Base-by-base conservation (phyloP, 2,888 invertebrate genomes). In the Artemia sp. region DNA sequence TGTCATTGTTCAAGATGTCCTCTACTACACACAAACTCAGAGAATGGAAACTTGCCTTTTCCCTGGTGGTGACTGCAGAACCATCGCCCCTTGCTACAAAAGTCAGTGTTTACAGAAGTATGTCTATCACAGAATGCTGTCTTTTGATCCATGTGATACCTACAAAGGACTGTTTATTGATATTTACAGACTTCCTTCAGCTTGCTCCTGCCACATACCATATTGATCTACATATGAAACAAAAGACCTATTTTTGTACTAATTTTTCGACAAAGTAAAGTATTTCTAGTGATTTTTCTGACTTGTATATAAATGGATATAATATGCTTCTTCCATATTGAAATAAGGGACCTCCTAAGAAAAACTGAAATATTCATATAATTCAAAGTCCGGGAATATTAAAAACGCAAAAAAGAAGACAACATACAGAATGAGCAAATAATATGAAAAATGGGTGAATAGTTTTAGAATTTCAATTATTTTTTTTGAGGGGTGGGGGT, bases 141-240 rank as follows among this genome's bases (percentile, higher is more conserved):
- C 74, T 67, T 73, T 70, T 53, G 74, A 74, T 70, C 74, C 74
- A 14, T 74, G 74, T 66, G 73, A 74, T 58, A 72, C 74, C 38
- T 73, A 73, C 72, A 73, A 72, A 70, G 77, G 76, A 1, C 74
- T 77, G 67, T 76, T 76, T 73, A 76, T 76, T 64, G 76, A 77
- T 72, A 73, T 75, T 38, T 77, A 75, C 74, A 74, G 74, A 58
- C 72, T 77, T 19, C 77, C 77, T 7, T 75, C 75, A 8, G 75
- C 74, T 12, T 77, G 77, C 71, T 74, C 75, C 14, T 77, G 77
- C 71, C 75, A 76, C 70, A 69, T 76, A 53, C 72, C 73, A 14
- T 58, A 58, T 19, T 58, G n/a, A 19, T 58, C 24, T 24, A 10
- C 64, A 58, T 2, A 58, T n/a, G 24, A 58, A 19, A 58, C 10